Evolutionary conservation across 2,888 invertebrate species (phyloP).

Genomic region (Bimastos eiseni): DNA sequence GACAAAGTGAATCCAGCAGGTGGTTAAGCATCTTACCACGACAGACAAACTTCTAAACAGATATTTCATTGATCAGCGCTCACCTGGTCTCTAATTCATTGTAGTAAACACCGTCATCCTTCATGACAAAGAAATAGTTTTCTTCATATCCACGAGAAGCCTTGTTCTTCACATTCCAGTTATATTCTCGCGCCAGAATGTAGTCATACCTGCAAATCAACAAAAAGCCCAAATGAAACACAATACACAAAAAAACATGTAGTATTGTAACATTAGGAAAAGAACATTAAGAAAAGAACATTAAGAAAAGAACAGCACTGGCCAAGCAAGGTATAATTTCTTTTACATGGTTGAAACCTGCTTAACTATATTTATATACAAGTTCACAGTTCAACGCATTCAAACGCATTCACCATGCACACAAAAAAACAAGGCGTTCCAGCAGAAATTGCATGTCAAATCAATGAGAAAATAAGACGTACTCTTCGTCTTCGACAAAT

Average conservation of each 20-base stretch:
- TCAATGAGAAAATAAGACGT: slow-evolving; percentile 40
- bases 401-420: no score
- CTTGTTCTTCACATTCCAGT: slow-evolving; percentile 98
- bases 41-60: neutral
- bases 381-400: no score
- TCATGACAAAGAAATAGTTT: slow-evolving; percentile 91
- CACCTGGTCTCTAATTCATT: slow-evolving; percentile 86
- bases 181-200: slow-evolving; percentile 95
- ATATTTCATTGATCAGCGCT: neutral
- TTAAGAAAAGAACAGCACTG: neutral
- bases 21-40: neutral
- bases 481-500: slow-evolving; percentile 57
- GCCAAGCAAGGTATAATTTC: neutral
- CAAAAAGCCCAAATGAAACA: neutral
- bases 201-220: slow-evolving; percentile 77
- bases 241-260: neutral
- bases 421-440: no score
- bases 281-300: neutral
- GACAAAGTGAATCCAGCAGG: neutral
- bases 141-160: slow-evolving; percentile 92
- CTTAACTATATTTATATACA: neutral
- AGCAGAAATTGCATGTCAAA: neutral
- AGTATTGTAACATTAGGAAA: neutral
- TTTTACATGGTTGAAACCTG: neutral
- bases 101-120: slow-evolving; percentile 87